Evolutionary conservation across 2,888 invertebrate genomes (phyloP), one percentile per base, ranked within the genome.

Genomic region (Lycocerus yunnanus): DNA sequence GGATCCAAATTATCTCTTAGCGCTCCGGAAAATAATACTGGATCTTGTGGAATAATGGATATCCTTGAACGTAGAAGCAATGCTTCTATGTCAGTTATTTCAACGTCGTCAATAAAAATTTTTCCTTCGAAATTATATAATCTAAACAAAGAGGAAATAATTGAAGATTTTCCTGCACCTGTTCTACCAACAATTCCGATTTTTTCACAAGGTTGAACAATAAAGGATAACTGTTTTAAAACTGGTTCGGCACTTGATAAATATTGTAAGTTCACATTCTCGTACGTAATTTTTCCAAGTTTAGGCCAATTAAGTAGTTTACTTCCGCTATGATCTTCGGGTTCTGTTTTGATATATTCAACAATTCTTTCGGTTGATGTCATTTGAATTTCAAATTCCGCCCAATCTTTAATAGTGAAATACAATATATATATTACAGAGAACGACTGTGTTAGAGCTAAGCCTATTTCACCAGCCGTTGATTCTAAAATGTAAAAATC

Each of bases 1-100:
- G 97, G 97, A 88, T 97, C 97, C 74, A 97, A 89, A 88, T 97
- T 97, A 83, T 93, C 93, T 1, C 97, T 89, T 89, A 97, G 90
- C 4, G 95, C 93, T 60, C 96, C 97, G 0, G 95, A 94, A 88
- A 97, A 95, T 66, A 96, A 87, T 69, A 95, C 94, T 0, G 95
- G 95, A 83, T 95, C 95, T 85, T 96, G 95, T 0, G 95, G 95
- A 70, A 96, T 95, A 82, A 96, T 95, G 13, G 95, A 94, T 78
- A 96, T 90, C 84, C 91, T 92, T 27, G 92, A 91, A 69, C 95
- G 90, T n/a, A 95, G 89, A 84, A 93, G 90, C 81, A 93, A 93
- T 24, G 95, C 87, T 0, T 95, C 95, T 77, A 98, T 85, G 6
- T 88, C 85, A 0, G 89, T 90, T 0, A 93, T 93, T 82, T 94